Percentiles rank a stretch among this genome's conserved stretches.
These are phyloP conservation scores for Ornithoptera alexandrae DNA, from an alignment of 2,888 invertebrate genomes.

Conservation along the genomic window DNA sequence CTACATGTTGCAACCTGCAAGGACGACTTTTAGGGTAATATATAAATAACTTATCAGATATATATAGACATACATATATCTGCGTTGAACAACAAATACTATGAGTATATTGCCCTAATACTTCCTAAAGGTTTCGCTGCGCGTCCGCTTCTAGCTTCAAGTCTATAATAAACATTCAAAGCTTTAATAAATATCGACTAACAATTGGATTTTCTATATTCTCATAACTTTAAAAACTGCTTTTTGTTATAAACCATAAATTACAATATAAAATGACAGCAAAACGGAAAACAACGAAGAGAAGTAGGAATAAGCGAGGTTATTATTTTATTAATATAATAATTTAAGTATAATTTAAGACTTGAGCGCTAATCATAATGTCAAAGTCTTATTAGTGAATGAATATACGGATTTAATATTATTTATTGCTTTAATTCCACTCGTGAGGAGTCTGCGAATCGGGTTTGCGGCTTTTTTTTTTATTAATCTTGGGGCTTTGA, in stretches of 20 bases:
- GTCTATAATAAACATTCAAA: conserved; percentile 1
- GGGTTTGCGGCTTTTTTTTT: conserved; percentile 29
- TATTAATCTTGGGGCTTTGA: conserved; percentile 31
- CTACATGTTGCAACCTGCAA: conserved; percentile 35
- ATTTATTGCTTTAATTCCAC: conserved; percentile 27
- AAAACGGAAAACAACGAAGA: neutral
- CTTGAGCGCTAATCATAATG: neutral
- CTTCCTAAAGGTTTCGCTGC: conserved; percentile 15
- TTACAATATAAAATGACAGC: neutral
- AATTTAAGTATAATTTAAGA: conserved; percentile 6
- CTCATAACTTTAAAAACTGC: neutral
- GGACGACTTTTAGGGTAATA: conserved; percentile 26
- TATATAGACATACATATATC: neutral
- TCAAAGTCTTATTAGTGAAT: conserved; percentile 18
- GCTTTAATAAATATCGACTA: conserved; percentile 8
- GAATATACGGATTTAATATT: conserved; percentile 20
- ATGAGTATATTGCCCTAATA: conserved; percentile 18
- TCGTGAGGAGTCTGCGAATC: conserved; percentile 26
- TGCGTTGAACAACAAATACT: neutral
- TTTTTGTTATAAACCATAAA: neutral
- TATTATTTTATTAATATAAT: conserved; percentile 1
- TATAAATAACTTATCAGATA: neutral
- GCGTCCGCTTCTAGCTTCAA: conserved; percentile 8
- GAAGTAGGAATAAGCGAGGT: neutral
- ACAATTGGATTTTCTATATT: conserved; percentile 5